Percentiles rank a stretch among this genome's conserved stretches.
phyloP scores from a whole-genome alignment of 2,113 vertebrate species.

The Ctenodactylus gundi region DNA sequence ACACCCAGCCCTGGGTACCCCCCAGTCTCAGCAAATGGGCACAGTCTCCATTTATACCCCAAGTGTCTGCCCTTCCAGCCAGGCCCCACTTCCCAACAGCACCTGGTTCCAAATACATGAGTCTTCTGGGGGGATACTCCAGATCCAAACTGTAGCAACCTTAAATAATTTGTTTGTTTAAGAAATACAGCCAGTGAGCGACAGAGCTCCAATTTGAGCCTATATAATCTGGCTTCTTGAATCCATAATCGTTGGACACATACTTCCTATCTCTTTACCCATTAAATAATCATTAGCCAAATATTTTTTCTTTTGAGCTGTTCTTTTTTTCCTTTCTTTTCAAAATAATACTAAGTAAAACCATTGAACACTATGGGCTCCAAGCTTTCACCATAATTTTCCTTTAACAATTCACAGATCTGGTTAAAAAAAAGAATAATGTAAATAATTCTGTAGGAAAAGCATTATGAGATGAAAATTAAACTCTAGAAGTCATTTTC shows the following conservation, averaged over 20 bases:
- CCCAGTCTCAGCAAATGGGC: no score
- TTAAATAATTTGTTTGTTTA: slow-evolving; percentile 29
- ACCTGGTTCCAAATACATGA: no score
- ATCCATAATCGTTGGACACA: not conserved
- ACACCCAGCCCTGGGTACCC: no score
- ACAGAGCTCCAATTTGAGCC: not conserved
- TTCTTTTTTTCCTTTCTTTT: not conserved
- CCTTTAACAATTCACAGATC: not conserved
- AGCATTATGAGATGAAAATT: slow-evolving; percentile 15
- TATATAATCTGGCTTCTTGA: not conserved
- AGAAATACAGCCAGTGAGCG: not conserved
- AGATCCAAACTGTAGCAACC: no score
- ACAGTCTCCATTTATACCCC: no score
- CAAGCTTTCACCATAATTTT: slow-evolving; percentile 8
- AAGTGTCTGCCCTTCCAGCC: no score
- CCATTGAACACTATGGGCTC: not conserved
- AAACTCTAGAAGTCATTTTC: slow-evolving; percentile 36
- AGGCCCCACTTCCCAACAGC: no score
- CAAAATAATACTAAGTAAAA: not conserved
- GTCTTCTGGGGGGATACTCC: no score
- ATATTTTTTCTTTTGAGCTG: not conserved
- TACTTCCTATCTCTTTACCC: not conserved
- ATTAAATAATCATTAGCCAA: slow-evolving; percentile 11
- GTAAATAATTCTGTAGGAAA: not conserved
- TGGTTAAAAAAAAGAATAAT: not conserved